phyloP scores from a whole-genome alignment of 1,140 invertebrate species.

The Drosophila baimaii region DNA sequence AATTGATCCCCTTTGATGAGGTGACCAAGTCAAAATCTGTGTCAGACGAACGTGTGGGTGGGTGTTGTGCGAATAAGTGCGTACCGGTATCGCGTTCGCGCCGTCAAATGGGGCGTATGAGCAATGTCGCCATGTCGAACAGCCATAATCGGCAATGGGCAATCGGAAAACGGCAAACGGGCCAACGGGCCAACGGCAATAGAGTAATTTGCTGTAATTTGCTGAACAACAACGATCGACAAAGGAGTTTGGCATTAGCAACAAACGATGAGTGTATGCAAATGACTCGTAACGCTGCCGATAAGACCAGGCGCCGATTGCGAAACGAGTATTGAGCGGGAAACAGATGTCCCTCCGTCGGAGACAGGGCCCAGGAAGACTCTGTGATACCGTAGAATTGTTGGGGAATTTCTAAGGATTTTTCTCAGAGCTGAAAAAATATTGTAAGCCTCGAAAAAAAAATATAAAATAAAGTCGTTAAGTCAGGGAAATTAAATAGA shows the following conservation, averaged over 20 bases:
- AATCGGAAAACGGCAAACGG: not conserved
- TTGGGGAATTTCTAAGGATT: too few species aligned
- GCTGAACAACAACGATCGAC: slow-evolving; percentile 38
- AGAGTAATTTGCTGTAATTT: slow-evolving; percentile 65
- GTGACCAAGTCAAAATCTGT: slow-evolving; percentile 26
- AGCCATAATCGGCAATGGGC: not conserved
- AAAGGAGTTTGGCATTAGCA: slow-evolving; percentile 23
- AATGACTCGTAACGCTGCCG: slow-evolving; percentile 25
- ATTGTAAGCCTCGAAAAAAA: too few species aligned
- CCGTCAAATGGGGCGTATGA: slow-evolving; percentile 61
- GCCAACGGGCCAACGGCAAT: not conserved
- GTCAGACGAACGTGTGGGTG: slow-evolving; percentile 26
- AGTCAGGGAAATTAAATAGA: not conserved
- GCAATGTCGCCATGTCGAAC: slow-evolving; percentile 23
- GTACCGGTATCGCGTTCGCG: slow-evolving; percentile 12
- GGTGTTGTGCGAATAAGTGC: slow-evolving; percentile 18
- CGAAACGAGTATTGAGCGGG: slow-evolving; percentile 2
- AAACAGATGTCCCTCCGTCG: slow-evolving; percentile 21
- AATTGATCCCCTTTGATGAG: slow-evolving; percentile 47
- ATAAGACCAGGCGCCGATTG: slow-evolving; percentile 16
- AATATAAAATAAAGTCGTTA: not conserved
- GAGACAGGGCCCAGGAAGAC: not conserved
- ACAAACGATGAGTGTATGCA: slow-evolving; percentile 27
- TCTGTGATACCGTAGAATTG: not conserved
- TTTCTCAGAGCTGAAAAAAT: too few species aligned